Percentiles rank a stretch among this genome's conserved stretches.
Conservation (phyloP, 2,797 vertebrate species). For the Spea hammondii region DNA sequence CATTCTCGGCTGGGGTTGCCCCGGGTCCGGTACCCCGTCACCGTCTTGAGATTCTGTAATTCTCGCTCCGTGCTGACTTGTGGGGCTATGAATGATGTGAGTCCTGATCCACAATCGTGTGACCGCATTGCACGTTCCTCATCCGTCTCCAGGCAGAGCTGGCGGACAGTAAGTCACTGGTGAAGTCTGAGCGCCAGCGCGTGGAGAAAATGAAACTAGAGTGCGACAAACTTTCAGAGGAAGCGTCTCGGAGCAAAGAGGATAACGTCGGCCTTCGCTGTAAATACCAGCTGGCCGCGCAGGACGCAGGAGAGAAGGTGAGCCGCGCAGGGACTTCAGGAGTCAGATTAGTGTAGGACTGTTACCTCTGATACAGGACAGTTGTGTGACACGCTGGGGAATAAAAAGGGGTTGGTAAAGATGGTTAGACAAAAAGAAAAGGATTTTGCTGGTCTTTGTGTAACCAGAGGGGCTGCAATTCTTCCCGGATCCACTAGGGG, state of each 20-base stretch:
- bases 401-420: not conserved
- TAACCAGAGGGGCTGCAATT: not conserved
- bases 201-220: constrained; percentile 87
- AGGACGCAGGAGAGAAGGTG: constrained; percentile 86
- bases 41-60: too few species aligned
- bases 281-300: constrained; percentile 78
- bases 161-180: constrained; percentile 74
- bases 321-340: not conserved
- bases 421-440: not conserved
- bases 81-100: too few species aligned
- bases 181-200: constrained; percentile 74
- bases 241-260: constrained; percentile 75
- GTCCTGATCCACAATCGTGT: not conserved
- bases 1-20: too few species aligned
- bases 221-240: constrained; percentile 80
- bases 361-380: not conserved
- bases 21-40: too few species aligned
- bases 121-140: not conserved
- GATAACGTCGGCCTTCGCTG: constrained; percentile 71
- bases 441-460: not conserved
- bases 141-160: constrained; percentile 73
- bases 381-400: not conserved
- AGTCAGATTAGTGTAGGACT: too few species aligned
- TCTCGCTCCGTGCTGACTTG: too few species aligned
- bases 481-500: constrained; percentile 19